Conservation (phyloP, 2,797 vertebrate genomes). For the Parotocinclus haroldoi region DNA sequence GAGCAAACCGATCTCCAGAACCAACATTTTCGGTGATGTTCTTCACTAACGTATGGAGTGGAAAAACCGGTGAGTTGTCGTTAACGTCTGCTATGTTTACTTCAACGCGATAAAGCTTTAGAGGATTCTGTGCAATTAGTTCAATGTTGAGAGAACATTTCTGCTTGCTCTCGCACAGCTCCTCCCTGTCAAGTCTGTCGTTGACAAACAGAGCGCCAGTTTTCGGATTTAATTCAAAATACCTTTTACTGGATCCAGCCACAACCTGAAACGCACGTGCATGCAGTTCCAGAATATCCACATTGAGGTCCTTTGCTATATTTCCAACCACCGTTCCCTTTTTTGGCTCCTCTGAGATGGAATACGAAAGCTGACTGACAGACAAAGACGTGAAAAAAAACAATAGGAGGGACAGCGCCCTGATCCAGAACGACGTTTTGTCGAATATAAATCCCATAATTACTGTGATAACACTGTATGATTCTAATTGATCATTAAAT, state of each 20-base stretch:
- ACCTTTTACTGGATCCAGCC: constrained; percentile 44
- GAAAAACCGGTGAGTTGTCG: constrained; percentile 45
- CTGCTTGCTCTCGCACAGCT: constrained; percentile 36
- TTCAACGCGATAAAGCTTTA: constrained; percentile 29
- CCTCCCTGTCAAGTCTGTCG: constrained; percentile 54
- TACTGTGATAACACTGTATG: too few relatives aligned
- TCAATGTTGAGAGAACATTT: constrained; percentile 49
- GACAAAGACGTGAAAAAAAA: constrained; percentile 17
- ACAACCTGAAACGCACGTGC: constrained; percentile 50
- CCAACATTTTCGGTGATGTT: constrained; percentile 50
- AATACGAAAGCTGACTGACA: constrained; percentile 36
- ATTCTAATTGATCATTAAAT: too few relatives aligned
- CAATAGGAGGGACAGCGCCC: constrained; percentile 12
- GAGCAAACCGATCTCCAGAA: constrained; percentile 48
- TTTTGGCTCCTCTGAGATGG: constrained; percentile 48
- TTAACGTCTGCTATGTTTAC: constrained; percentile 45
- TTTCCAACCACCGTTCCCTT: constrained; percentile 57
- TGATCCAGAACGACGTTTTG: neutral
- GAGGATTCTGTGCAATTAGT: constrained; percentile 28
- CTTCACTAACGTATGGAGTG: constrained; percentile 16
- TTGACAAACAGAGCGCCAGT: constrained; percentile 48
- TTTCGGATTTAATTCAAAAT: constrained; percentile 53
- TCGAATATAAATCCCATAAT: too few relatives aligned
- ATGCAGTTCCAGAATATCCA: constrained; percentile 46
- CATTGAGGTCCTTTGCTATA: constrained; percentile 52